Evolutionary conservation across 2,113 vertebrate genomes (phyloP).

Genomic region (Acrocephalus arundinaceus): DNA sequence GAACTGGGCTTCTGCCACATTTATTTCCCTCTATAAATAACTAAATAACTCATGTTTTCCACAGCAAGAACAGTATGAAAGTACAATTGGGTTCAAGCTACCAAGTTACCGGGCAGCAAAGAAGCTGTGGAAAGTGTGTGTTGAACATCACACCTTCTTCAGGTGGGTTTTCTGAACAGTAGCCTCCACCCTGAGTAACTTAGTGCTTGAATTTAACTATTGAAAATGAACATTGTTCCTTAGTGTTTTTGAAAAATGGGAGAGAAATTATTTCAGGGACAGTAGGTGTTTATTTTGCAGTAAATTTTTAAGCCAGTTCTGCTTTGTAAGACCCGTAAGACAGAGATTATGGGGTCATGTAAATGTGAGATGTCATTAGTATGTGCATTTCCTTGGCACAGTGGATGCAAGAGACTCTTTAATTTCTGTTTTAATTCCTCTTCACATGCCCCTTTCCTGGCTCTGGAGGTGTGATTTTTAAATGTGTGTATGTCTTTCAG

Average conservation of each 20-base stretch:
- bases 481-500: constrained; percentile 51
- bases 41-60: not conserved
- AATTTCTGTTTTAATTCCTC: not conserved
- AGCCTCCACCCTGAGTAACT: not conserved
- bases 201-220: not conserved
- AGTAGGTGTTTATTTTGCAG: not conserved
- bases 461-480: not conserved
- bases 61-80: constrained; percentile 95
- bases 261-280: not conserved
- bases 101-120: constrained; percentile 97
- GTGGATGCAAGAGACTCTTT: not conserved
- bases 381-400: accelerated
- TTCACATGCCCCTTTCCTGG: not conserved
- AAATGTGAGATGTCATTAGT: not conserved
- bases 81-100: constrained; percentile 96
- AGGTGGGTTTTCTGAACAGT: constrained; percentile 77
- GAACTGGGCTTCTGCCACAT: not conserved
- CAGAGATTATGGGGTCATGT: not conserved
- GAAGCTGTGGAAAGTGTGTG: constrained; percentile 98
- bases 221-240: not conserved
- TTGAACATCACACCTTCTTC: constrained; percentile 99
- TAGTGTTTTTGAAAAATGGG: not conserved
- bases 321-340: not conserved
- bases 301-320: not conserved
- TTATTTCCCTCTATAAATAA: not conserved